Evolutionary conservation across 2,888 invertebrate genomes (phyloP), one percentile per base, ranked within the genome.

Genomic region (Parnassius glacialis): DNA sequence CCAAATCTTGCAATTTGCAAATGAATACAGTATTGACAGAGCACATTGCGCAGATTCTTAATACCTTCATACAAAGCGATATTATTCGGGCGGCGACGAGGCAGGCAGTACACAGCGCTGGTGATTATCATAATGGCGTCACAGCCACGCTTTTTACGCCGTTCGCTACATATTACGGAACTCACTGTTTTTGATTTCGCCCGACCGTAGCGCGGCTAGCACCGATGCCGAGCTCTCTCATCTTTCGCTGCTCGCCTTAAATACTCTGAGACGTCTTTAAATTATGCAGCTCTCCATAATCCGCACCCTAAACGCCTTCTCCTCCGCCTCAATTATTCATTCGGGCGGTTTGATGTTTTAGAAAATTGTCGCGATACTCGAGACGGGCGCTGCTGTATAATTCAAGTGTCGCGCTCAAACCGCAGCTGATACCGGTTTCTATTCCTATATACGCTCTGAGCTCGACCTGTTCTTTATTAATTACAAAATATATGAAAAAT

Each of bases 41-140:
- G 87, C 87, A 87, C 84, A 85, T 83, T 84, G 81, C 80, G 80
- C 79, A 74, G 80, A 80, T 83, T 84, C 85, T 87, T 90, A 90
- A 89, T 88, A 87, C 84, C 84, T 83, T 83, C 75, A 87, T 85
- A 90, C 90, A 90, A 89, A 90, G 89, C 85, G 84, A 87, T 84
- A 85, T 85, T 83, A 84, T 84, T 84, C 81, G 87, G 86, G 87
- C 85, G 86, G 84, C 81, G 74, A 78, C 83, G 80, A 74, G 77
- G 80, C 16, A 16, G n/a, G n/a, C 81, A 84, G 80, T 84, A 85
- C 83, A 84, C 85, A 82, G 86, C 82, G 78, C 75, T 80, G 85
- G 90, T 90, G 89, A 90, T 90, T 90, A 90, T 91, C 86, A 89
- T 90, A 91, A 91, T 90, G 90, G 88, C 85, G 84, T 78, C 84